Percentiles rank a stretch among this genome's conserved stretches.
Conservation (phyloP, 2,888 invertebrate species). For the Nymphalis polychloros region DNA sequence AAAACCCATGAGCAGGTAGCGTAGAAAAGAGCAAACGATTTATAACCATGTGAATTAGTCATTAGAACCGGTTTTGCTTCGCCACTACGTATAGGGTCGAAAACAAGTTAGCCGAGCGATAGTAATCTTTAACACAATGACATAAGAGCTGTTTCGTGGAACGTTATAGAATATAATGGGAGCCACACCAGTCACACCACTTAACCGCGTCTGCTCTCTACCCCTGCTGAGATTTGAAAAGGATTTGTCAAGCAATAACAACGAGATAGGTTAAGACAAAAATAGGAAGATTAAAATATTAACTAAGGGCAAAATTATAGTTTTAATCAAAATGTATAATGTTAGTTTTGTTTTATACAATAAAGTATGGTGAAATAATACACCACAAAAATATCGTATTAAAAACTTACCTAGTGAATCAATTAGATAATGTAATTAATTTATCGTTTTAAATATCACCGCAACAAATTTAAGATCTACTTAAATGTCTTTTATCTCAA, state of each 20-base stretch:
- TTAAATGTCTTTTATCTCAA: no score
- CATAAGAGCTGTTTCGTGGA: slow-evolving; percentile 37
- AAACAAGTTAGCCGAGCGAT: slow-evolving; percentile 51
- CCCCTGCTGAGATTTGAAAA: slow-evolving; percentile 73
- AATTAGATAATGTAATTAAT: no score
- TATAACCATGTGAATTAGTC: slow-evolving; percentile 60
- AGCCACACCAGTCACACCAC: slow-evolving; percentile 52
- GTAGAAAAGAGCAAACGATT: slow-evolving; percentile 58
- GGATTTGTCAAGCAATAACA: slow-evolving; percentile 56
- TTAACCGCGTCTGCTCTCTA: slow-evolving; percentile 56
- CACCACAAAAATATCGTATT: no score
- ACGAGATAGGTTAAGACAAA: slow-evolving; percentile 41
- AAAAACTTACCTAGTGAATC: no score
- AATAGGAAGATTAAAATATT: slow-evolving; percentile 34
- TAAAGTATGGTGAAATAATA: no score
- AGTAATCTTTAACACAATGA: slow-evolving; percentile 54
- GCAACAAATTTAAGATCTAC: no score
- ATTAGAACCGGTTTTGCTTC: slow-evolving; percentile 69
- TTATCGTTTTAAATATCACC: no score
- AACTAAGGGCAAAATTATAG: slow-evolving; percentile 24
- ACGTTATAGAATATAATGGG: slow-evolving; percentile 35
- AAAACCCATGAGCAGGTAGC: slow-evolving; percentile 74
- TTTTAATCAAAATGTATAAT: slow-evolving; percentile 9
- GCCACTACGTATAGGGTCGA: slow-evolving; percentile 48
- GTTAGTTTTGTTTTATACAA: not conserved